Evolutionary conservation across 2,888 invertebrate genomes (phyloP), one percentile per base, ranked within the genome.

Genomic region (Pristionchus exspectatus): DNA sequence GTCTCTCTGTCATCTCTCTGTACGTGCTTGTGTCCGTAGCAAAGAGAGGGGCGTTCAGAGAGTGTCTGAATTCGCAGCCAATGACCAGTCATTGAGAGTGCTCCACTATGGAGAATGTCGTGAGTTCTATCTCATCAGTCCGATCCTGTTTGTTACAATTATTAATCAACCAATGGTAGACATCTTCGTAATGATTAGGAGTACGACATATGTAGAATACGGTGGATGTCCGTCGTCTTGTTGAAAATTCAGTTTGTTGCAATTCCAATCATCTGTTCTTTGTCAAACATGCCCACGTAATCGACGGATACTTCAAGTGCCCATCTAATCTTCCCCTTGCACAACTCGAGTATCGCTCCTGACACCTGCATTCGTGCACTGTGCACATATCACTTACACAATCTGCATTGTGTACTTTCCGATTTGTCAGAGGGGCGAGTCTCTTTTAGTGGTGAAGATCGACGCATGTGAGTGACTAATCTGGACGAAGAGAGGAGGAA

Each of bases 1-100:
- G 0, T 92, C 92, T 0, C 90, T 91, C 83, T 93, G 93, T 66
- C 93, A 93, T 89, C 90, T 93, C 54, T 90, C 92, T 12, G 90
- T 90, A 9, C 72, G 90, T n/a, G 50, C 74, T 1, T 88, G 87
- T 88, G 72, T 88, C 10, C 54, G 38, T 0, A 18, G 16, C 14
- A 88, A 54, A 56, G 87, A 74, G 10, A 50, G n/a, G 21, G 24
- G 14, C 50, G 18, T 18, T 5, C 81, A 4, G 30, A 18, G 16
- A 54, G 74, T 81, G 24, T 54, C 81, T 27, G 50, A 81, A 54
- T 81, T 81, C 81, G 74, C 74, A 33, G 30, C 33, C 14, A 38
- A 87, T 18, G 50, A 69, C 87, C 54, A n/a, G 33, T 83, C 88
- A 10, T 87, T 92, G 2, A 85, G 90, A 88, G 90, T 92, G 9